Percentiles rank a stretch among this genome's conserved stretches.
These are phyloP conservation scores for Zosterops pallidus DNA, from an alignment of 2,113 vertebrate species.

Conservation along the genomic window DNA sequence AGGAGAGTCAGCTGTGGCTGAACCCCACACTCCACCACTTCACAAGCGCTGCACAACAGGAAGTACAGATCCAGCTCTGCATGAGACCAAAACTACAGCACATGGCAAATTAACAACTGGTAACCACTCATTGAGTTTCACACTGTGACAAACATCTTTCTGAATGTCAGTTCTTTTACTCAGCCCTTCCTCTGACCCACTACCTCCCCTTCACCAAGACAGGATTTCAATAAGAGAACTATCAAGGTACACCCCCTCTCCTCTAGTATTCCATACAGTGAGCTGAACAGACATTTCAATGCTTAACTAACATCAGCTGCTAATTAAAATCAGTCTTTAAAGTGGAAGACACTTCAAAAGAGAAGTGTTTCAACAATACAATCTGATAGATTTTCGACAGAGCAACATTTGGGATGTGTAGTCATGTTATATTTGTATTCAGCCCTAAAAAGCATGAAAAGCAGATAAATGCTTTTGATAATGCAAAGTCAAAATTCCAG, in stretches of 20 bases:
- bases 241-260: neutral
- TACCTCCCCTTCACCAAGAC: neutral
- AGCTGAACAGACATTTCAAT: neutral
- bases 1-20: neutral
- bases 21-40: neutral
- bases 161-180: neutral
- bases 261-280: neutral
- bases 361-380: neutral
- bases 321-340: neutral
- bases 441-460: neutral
- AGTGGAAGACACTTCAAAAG: conserved; percentile 3
- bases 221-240: neutral
- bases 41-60: accelerated
- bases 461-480: neutral
- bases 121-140: neutral
- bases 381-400: neutral
- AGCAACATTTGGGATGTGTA: neutral
- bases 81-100: neutral
- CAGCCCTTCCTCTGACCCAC: neutral
- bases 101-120: neutral
- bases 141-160: neutral
- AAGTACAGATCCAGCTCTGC: neutral
- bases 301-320: neutral
- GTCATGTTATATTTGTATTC: neutral
- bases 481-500: conserved; percentile 6